Base-by-base conservation (phyloP, 64 coral and sea anemone species). In the Stylophora pistillata region DNA sequence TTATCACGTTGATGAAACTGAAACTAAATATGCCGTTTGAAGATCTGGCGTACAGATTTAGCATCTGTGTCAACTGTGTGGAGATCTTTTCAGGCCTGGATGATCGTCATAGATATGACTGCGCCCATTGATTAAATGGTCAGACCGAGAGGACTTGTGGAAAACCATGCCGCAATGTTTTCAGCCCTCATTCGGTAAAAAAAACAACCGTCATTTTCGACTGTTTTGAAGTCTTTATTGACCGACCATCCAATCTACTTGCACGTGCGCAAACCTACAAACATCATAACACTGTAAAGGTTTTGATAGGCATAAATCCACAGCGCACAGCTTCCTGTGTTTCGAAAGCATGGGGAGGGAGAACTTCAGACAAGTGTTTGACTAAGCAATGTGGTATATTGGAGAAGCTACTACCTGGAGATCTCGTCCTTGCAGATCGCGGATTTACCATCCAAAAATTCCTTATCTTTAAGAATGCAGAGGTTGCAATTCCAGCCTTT, bases 291-390 rank as follows among this genome's bases (percentile, higher is more conserved):
- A 57, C 56, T 57, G 56, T 57, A 15, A 74, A 74, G 72, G 72
- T 74, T 16, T 20, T 74, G 72, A 74, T 33, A 34, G 72, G 72
- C 15, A 74, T 74, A 54, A 77, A 37, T 77, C 82, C 68, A 63
- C 62, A 85, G 25, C 31, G 61, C 18, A 85, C 61, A 70, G 71
- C 71, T 30, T 85, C 61, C 25, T 85, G 28, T 58, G 27, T 85
- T 32, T 85, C 81, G 13, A 23, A 66, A 65, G 81, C 61, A 3
- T 85, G 81, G 81, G 81, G 81, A 68, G 81, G 81, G 60, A 26
- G 81, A 85, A 85, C 81, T 61, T 85, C 81, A 3, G 81, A 85
- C 47, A 65, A 85, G 57, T 85, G 69, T 37, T 54, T 85, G 71
- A 85, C 81, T 25, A 33, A 85, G 41, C 31, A 85, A 18, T 86